Conservation (phyloP, 2,797 vertebrate genomes). For the Oreochromis grahami region DNA sequence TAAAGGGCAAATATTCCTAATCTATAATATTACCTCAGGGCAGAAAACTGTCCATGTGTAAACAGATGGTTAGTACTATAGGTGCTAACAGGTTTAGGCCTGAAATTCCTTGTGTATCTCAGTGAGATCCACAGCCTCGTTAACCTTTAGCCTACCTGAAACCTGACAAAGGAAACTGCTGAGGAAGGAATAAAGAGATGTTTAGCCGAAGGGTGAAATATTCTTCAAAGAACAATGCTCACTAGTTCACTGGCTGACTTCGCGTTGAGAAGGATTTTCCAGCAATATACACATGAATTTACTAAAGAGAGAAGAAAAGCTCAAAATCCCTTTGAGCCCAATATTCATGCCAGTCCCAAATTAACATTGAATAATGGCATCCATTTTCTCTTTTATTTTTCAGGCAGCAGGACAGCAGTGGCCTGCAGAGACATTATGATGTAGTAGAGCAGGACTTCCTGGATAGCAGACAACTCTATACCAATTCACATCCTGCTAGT, state of each 20-base stretch:
- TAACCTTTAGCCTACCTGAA: slow-evolving; percentile 22
- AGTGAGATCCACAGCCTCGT: background rate
- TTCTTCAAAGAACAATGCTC: slow-evolving; percentile 34
- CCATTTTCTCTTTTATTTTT: slow-evolving; percentile 50
- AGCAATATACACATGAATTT: slow-evolving; percentile 42
- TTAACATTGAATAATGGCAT: slow-evolving; percentile 59
- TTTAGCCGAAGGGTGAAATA: slow-evolving; percentile 11
- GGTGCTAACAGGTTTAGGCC: background rate
- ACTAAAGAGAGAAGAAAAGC: background rate
- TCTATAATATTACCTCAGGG: background rate
- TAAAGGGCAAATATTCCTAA: background rate
- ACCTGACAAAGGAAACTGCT: slow-evolving; percentile 27
- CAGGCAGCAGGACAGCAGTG: slow-evolving; percentile 28
- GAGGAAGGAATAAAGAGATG: slow-evolving; percentile 4
- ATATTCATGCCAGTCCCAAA: slow-evolving; percentile 45
- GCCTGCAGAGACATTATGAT: slow-evolving; percentile 51
- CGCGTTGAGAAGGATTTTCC: background rate
- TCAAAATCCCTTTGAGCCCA: background rate
- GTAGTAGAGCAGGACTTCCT: slow-evolving; percentile 1
- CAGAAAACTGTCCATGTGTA: background rate
- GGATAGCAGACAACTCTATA: background rate
- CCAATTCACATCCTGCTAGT: slow-evolving; percentile 35
- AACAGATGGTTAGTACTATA: background rate
- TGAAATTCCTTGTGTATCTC: background rate
- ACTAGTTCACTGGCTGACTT: background rate